Evolutionary conservation across 2,113 vertebrate genomes (phyloP), one percentile per base, ranked within the genome.

Genomic region (Galemys pyrenaicus): DNA sequence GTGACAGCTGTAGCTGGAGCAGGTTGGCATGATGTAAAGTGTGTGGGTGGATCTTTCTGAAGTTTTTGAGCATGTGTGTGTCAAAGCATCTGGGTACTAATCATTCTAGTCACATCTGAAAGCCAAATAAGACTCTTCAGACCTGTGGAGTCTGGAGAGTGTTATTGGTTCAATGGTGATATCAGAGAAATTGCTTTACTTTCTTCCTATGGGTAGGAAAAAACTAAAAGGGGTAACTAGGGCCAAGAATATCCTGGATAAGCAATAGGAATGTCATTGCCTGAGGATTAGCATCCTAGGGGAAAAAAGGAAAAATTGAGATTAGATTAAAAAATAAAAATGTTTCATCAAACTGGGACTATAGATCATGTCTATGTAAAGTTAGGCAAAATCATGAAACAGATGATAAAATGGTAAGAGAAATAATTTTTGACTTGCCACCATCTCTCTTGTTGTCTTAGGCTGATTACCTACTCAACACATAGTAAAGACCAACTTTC

Each of bases 41-140:
- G 22, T 19, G 24, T 9, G 44, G 26, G 44, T 35, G 58, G 26
- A 13, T 58, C 41, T 83, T 82, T 85, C 56, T 70, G 41, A 7
- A 44, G 11, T 75, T 44, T 71, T 65, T 28, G 32, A 95, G 65
- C 44, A 92, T 65, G 71, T 81, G 77, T 2, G 5, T 26, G 11
- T 65, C 54, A 67, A 60, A 58, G 35, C 67, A 39, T 67, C 32
- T 1, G 0, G 58, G 49, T 64, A 1, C 65, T 49, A 77, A 84
- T 71, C 58, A 71, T 56, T 77, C 22, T 26, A 68, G 92, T 74
- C 67, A 90, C 24, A 60, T 64, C 78, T 86, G 49, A 81, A 97
- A 84, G 80, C 73, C 54, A 73, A 92, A 58, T 5, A 51, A 11
- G 9, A 22, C 51, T 94, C 35, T 82, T 90, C 9, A 71, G 6